Evolutionary conservation across 2,797 vertebrate genomes (phyloP), one percentile per base, ranked within the genome.

Genomic region (Nyctibius grandis): DNA sequence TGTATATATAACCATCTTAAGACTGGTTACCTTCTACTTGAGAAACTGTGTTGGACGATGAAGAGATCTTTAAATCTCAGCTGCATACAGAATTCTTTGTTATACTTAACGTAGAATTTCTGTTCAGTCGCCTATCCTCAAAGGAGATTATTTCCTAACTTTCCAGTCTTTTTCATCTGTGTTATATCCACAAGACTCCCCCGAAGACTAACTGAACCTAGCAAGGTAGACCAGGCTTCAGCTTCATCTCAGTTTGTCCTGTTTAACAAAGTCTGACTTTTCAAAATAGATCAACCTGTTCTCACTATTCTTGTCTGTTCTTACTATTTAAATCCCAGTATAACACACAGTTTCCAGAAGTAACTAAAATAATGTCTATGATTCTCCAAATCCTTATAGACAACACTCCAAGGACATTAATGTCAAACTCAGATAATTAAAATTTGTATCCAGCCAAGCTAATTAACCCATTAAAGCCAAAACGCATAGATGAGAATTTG

Each of bases 351-450:
- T 96, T 96, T 97, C 96, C 91, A 96, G 96, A 96, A 96, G 96
- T 96, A 97, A 96, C 95, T 96, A 97, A 96, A 97, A 95, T 95
- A 92, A 96, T 95, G 92, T 96, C 90, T 96, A 5, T 84, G 96
- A 91, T 96, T 95, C 86, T 75, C 96, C 90, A 95, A 97, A 95
- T 96, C 94, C 95, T 96, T 96, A 93, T 31, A 96, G 96, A 96
- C 93, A 95, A 94, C 94, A 97, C 94, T 97, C 94, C 94, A 95
- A 96, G 96, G 95, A 96, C 93, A 95, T 97, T 96, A 96, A 85
- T 95, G 92, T 97, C 91, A 96, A 97, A 95, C 93, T 96, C 92
- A 96, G 96, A 96, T 96, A 96, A 97, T 97, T 97, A 95, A 95
- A 96, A 95, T 96, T 97, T 97, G 94, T 97, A 95, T 97, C 92